Evolutionary conservation across 2,888 invertebrate species (phyloP).

Genomic region (Diarsia dahlii): DNA sequence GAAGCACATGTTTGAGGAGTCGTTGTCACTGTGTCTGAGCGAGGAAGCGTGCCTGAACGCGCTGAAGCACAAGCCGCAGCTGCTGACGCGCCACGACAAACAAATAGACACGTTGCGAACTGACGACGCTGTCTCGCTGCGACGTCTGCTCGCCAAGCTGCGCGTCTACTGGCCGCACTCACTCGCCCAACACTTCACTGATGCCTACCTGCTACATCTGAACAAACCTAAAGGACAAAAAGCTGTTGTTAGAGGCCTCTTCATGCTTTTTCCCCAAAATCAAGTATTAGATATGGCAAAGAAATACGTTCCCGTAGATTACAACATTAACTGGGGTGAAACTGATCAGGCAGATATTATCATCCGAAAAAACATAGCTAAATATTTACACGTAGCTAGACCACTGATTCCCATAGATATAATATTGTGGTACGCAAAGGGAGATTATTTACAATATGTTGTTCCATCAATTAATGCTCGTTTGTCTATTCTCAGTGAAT

Average conservation of each 20-base stretch:
- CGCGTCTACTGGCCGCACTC: too few relatives aligned
- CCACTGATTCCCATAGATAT: constrained; percentile 74
- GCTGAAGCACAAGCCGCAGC: too few relatives aligned
- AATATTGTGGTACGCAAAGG: constrained; percentile 79
- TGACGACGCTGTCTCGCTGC: too few relatives aligned
- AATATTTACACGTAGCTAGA: constrained; percentile 77
- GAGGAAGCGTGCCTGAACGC: too few relatives aligned
- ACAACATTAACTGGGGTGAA: constrained; percentile 79
- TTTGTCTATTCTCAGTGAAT: constrained; percentile 73
- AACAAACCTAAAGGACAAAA: constrained; percentile 37
- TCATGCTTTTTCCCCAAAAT: constrained; percentile 13
- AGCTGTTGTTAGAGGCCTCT: too few relatives aligned
- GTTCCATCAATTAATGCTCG: constrained; percentile 77
- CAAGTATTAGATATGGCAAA: constrained; percentile 71
- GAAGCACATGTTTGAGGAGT: too few relatives aligned
- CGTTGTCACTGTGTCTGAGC: too few relatives aligned
- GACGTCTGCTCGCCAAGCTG: too few relatives aligned
- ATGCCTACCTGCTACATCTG: constrained; percentile 68
- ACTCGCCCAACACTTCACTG: constrained; percentile 71
- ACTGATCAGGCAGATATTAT: constrained; percentile 71
- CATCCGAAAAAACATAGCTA: constrained; percentile 78
- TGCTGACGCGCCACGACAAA: too few relatives aligned
- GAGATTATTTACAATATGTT: constrained; percentile 81
- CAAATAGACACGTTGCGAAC: too few relatives aligned
- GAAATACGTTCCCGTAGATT: constrained; percentile 74